phyloP scores from a whole-genome alignment of 2,797 vertebrate species.

The Acipenser transmontanus region DNA sequence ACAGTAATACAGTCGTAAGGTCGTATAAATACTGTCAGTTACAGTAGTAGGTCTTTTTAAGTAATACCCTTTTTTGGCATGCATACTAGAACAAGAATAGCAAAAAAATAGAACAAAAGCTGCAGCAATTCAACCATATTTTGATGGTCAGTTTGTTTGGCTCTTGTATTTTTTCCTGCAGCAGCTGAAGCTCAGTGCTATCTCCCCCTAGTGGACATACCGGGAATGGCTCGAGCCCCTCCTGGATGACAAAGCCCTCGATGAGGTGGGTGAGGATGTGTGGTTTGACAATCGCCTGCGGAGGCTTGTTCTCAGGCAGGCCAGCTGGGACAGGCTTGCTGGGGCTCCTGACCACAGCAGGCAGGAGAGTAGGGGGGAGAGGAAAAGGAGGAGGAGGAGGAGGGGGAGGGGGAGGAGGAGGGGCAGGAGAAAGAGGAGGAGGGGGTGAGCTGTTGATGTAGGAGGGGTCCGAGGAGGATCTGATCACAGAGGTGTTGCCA shows the following conservation, averaged over 20 bases:
- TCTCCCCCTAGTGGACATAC: slow-evolving; percentile 56
- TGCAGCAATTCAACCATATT: not conserved
- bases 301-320: slow-evolving; percentile 66
- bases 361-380: slow-evolving; percentile 33
- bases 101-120: not conserved
- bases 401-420: slow-evolving; percentile 48
- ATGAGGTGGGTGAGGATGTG: slow-evolving; percentile 92
- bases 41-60: slow-evolving; percentile 12
- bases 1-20: slow-evolving; percentile 2
- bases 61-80: not conserved
- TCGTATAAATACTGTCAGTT: slow-evolving; percentile 22
- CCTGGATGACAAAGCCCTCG: slow-evolving; percentile 95
- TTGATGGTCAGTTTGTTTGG: too few species aligned
- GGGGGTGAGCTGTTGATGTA: slow-evolving; percentile 55
- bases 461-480: slow-evolving; percentile 53
- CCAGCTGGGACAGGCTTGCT: slow-evolving; percentile 58
- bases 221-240: slow-evolving; percentile 90
- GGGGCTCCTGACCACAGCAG: slow-evolving; percentile 62
- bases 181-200: not conserved
- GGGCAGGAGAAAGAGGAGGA: slow-evolving; percentile 19
- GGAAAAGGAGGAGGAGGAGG: slow-evolving; percentile 56
- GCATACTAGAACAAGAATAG: not conserved
- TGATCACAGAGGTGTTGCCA: slow-evolving; percentile 27
- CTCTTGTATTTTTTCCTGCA: too few species aligned
- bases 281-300: slow-evolving; percentile 73